Conservation (phyloP, 2,797 vertebrate genomes). For the Microctenopoma stevenorrisi region DNA sequence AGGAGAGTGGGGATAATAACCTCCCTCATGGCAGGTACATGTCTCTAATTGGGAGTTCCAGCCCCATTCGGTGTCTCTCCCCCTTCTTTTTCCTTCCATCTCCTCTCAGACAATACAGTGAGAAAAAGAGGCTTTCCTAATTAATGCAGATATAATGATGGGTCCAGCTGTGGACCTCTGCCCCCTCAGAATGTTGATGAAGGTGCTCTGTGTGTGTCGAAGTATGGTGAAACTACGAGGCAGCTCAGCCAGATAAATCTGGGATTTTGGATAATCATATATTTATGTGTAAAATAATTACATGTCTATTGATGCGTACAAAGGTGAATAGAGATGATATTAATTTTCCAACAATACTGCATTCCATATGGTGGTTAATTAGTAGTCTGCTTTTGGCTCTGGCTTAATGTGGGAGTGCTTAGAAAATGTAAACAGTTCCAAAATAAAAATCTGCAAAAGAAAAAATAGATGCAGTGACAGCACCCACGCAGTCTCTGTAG, state of each 20-base stretch:
- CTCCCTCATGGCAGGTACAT: slow-evolving; percentile 74
- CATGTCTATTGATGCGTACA: slow-evolving; percentile 26
- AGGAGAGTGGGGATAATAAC: slow-evolving; percentile 43
- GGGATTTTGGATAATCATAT: slow-evolving; percentile 51
- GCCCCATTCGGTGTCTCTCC: slow-evolving; percentile 15
- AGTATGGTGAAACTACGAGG: not conserved
- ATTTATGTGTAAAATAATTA: slow-evolving; percentile 52
- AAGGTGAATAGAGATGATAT: slow-evolving; percentile 27
- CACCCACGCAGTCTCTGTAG: slow-evolving; percentile 51
- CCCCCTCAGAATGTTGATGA: slow-evolving; percentile 73
- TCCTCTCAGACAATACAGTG: slow-evolving; percentile 53
- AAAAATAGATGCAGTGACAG: slow-evolving; percentile 28
- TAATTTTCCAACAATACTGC: slow-evolving; percentile 8
- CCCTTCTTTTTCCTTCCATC: slow-evolving; percentile 31
- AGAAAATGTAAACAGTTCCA: slow-evolving; percentile 56
- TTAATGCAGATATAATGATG: slow-evolving; percentile 83
- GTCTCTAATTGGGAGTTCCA: slow-evolving; percentile 73
- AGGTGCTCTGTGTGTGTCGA: slow-evolving; percentile 19
- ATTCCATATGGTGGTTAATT: slow-evolving; percentile 57
- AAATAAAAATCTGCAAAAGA: slow-evolving; percentile 9
- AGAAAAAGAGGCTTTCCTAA: slow-evolving; percentile 66
- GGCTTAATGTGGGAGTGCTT: slow-evolving; percentile 54
- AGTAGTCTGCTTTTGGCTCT: slow-evolving; percentile 43
- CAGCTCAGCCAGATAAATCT: slow-evolving; percentile 46
- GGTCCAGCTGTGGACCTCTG: slow-evolving; percentile 76